A percentile compares a stretch with the other conserved stretches of the same genome.
Conservation (phyloP, 2,113 vertebrate species). For the Sardina pilchardus region DNA sequence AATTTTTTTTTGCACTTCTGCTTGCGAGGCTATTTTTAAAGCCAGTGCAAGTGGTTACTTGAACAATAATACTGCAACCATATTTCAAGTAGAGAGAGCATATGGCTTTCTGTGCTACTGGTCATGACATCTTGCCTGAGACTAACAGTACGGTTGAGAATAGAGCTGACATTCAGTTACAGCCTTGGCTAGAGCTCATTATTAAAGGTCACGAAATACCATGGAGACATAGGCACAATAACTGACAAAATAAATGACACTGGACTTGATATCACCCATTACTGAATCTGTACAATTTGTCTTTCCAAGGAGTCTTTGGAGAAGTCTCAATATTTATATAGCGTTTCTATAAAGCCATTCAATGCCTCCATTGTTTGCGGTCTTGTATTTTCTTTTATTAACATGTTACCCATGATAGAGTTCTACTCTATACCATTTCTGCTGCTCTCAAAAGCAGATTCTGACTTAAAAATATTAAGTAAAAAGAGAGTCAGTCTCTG, state of each 20-base stretch:
- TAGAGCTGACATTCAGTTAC: background rate
- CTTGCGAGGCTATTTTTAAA: background rate
- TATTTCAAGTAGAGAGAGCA: background rate
- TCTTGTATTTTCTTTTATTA: background rate
- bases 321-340: background rate
- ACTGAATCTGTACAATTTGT: background rate
- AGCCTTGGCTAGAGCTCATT: background rate
- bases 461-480: constrained; percentile 10
- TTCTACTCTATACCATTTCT: background rate
- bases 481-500: background rate
- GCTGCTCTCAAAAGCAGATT: background rate
- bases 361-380: background rate
- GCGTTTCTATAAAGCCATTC: background rate
- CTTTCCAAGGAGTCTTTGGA: background rate
- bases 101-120: background rate
- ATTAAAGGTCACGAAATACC: background rate
- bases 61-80: constrained; percentile 1
- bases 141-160: background rate
- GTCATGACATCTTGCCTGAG: background rate
- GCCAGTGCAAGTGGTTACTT: background rate
- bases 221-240: background rate
- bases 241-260: background rate
- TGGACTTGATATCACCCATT: background rate
- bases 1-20: background rate
- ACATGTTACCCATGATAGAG: background rate